Conservation (phyloP, 2,797 vertebrate species). For the Pantherophis vulpinus region DNA sequence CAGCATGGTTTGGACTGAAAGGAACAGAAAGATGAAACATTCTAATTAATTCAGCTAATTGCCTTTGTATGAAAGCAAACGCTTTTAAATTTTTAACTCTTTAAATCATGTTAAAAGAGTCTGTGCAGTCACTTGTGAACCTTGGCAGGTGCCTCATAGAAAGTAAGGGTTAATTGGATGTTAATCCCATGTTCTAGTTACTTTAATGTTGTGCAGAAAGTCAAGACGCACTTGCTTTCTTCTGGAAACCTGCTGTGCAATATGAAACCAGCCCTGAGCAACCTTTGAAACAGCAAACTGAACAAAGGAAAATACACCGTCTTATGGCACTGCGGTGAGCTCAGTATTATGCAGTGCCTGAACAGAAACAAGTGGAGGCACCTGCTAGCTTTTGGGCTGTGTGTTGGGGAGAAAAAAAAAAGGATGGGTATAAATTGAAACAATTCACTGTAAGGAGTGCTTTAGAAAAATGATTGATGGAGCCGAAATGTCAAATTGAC, state of each 20-base stretch:
- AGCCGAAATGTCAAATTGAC: neutral
- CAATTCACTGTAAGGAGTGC: neutral
- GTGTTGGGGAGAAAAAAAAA: neutral
- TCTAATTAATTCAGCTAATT: slow-evolving; percentile 13
- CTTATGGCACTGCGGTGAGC: neutral
- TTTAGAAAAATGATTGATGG: neutral
- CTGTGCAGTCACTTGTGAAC: slow-evolving; percentile 3
- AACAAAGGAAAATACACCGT: rapidly evolving
- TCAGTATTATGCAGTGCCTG: neutral
- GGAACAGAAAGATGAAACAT: neutral
- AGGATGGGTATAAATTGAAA: neutral
- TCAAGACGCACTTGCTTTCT: slow-evolving; percentile 10
- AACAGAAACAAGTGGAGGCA: neutral
- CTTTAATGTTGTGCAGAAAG: slow-evolving; percentile 1
- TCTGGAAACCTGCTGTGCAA: slow-evolving; percentile 15
- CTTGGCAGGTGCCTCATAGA: neutral
- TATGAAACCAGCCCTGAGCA: slow-evolving; percentile 29
- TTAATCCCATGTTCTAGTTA: slow-evolving; percentile 24
- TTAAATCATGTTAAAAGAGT: neutral
- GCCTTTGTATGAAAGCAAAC: slow-evolving; percentile 19
- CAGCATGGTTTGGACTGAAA: neutral
- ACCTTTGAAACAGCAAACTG: neutral
- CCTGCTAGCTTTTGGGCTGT: neutral
- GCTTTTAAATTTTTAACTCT: slow-evolving; percentile 33
- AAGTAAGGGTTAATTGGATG: neutral